Base-by-base conservation (phyloP, 2,113 vertebrate genomes). In the Syrrhaptes paradoxus region DNA sequence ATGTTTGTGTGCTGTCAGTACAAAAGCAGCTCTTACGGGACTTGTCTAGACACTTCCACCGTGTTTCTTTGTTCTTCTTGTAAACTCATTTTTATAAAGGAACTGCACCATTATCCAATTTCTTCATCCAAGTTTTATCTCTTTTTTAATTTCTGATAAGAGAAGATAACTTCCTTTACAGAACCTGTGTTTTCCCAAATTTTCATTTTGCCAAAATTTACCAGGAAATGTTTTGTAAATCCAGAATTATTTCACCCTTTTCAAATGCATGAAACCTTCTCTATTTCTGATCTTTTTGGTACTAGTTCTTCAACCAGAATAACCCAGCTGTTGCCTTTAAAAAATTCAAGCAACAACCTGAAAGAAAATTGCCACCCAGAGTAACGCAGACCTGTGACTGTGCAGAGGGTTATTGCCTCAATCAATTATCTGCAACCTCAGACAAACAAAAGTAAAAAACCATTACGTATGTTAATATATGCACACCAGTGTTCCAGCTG, bases 401-500 rank as follows among this genome's bases (percentile, higher is more conserved):
- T 11, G 49, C 66, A 52, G 43, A 80, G 20, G 24, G 15, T 65
- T 72, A 34, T 16, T 86, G 54, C 65, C 70, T 87, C 74, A 45
- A 51, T 81, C 87, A 87, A n/a, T 82, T 89, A 68, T 34, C 83
- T 91, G 90, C 13, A 88, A 81, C 49, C 36, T 85, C 88, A 85
- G 70, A 75, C 0, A 7, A 94, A 65, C 46, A 86, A 87, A 70
- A 89, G 55, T 6, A 5, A 72, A 82, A 58, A 28, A 6, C 12
- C 17, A 83, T 88, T 89, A 81, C 51, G 13, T 29, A 54, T 76
- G 83, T 51, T 93, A 94, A 86, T 95, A 24, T 41, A 68, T 59
- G 66, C 94, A 94, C 67, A 55, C 29, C 61, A 70, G 17, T 45
- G 73, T 71, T 94, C 89, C 93, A 95, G 92, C 83, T 96, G 95